These are phyloP conservation scores for Neodiprion lecontei DNA, from an alignment of 1,140 invertebrate genomes.

Conservation along the genomic window DNA sequence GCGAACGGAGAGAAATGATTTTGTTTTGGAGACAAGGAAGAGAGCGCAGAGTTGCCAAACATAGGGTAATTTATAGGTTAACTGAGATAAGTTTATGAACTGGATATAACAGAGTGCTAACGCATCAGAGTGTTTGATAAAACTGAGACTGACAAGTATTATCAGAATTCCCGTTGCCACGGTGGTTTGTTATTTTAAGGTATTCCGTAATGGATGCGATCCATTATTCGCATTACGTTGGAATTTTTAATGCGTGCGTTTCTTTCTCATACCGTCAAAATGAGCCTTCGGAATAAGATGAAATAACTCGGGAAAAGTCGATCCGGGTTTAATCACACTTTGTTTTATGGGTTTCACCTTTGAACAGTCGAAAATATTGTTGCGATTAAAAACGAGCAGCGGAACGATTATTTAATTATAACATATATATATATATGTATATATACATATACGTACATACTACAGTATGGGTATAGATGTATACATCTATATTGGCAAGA, in stretches of 20 bases:
- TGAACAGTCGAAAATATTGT: background rate
- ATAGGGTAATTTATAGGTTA: background rate
- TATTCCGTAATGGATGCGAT: slow-evolving; percentile 25
- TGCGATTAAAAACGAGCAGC: background rate
- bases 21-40: too few relatives aligned
- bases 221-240: slow-evolving; percentile 27
- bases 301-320: background rate
- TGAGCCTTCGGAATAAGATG: background rate
- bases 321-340: background rate
- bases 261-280: slow-evolving; percentile 32
- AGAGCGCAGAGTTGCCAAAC: too few relatives aligned
- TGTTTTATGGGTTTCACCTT: background rate
- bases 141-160: too few relatives aligned
- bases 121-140: too few relatives aligned
- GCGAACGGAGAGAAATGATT: too few relatives aligned
- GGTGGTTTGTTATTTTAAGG: slow-evolving; percentile 7
- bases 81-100: background rate
- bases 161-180: background rate
- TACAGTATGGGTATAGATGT: too few relatives aligned
- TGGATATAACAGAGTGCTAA: too few relatives aligned
- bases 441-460: too few relatives aligned
- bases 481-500: slow-evolving; percentile 34
- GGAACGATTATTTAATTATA: background rate
- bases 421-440: background rate
- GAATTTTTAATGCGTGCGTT: slow-evolving; percentile 42